Evolutionary conservation across 2,113 vertebrate species (phyloP).

Genomic region (Anhinga rufa): DNA sequence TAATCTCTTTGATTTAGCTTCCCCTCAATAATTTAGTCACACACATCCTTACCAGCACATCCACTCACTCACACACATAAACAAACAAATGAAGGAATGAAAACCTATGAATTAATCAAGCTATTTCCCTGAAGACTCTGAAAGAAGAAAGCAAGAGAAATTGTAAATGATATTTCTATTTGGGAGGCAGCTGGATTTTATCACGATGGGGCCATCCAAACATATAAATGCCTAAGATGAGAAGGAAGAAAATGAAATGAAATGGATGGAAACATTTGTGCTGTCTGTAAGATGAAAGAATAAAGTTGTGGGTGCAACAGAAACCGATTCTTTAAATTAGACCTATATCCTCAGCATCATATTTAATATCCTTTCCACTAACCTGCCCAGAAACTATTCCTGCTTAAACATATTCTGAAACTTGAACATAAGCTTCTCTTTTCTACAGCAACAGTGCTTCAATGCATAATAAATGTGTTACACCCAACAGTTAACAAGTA

Average conservation of each 20-base stretch:
- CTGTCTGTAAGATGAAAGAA: constrained; percentile 14
- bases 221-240: background rate
- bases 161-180: constrained; percentile 7
- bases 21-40: constrained; percentile 12
- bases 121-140: background rate
- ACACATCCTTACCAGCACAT: background rate
- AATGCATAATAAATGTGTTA: background rate
- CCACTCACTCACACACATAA: background rate
- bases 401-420: background rate
- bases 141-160: constrained; percentile 7
- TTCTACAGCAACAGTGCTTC: background rate
- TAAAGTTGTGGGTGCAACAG: background rate
- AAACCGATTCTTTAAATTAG: constrained; percentile 2
- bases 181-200: background rate
- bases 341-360: background rate
- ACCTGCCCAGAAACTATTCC: background rate
- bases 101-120: constrained; percentile 31
- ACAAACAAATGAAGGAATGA: constrained; percentile 26
- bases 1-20: constrained; percentile 17
- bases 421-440: background rate
- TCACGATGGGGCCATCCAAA: background rate
- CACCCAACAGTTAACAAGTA: background rate
- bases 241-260: constrained; percentile 7
- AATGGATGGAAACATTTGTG: background rate
- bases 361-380: background rate